Base-by-base conservation (phyloP, 2,888 invertebrate genomes). In the Protophormia terraenovae region DNA sequence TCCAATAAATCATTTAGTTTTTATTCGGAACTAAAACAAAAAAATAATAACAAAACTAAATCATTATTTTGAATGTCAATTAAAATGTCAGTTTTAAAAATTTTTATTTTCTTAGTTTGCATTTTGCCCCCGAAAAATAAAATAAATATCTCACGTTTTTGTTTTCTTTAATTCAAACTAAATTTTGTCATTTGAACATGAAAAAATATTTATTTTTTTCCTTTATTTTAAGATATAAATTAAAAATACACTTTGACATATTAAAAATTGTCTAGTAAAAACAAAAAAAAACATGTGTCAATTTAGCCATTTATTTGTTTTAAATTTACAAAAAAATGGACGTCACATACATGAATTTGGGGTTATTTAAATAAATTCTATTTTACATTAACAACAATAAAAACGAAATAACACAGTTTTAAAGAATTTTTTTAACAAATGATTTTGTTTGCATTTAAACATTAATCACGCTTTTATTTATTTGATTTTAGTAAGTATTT, bases 221-320 rank as follows among this genome's bases (percentile, higher is more conserved):
- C 2, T 7, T 19, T 3, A 50, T 14, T 24, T 22, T 2, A 22
- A 8, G 4, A 19, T 19, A 5, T 14, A 4, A 24, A 45, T 45
- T n/a, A 47, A 60, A 47, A 53, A 41, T 38, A 66, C 22, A 45
- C 19, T 24, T 19, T 41, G 60, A 67, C 67, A 67, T 62, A 72
- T 19, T n/a, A 64, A 50, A 73, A 16, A 29, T 22, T 10, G 45
- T 67, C 66, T n/a, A n/a, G n/a, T n/a, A 24, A 1, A 10, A 29
- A 67, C 19, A 41, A 2, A 5, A 10, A 79, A 55, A 69, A 84
- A 79, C 84, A 81, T 81, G 62, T 81, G 78, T 84, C 55, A 47
- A 55, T 69, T 78, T 16, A 64, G 45, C 35, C 47, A 62, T 85
- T 73, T 41, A 35, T 77, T 58, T 38, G 12, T 8, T 50, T 24